Base-by-base conservation (phyloP, 2,113 vertebrate species). In the Rutilus rutilus region DNA sequence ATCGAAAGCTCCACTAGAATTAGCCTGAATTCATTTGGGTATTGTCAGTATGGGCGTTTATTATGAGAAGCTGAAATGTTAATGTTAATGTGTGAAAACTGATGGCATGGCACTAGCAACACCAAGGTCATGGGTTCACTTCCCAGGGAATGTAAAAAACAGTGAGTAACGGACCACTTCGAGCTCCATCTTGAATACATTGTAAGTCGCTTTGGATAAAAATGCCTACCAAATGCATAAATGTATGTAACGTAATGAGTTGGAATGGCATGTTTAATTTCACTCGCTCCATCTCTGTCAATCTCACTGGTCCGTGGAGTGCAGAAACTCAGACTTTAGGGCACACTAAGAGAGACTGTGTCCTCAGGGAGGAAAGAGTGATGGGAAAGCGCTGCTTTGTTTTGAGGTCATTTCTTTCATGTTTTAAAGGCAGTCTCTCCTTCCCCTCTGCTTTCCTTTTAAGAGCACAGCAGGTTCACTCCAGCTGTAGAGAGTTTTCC, bases 401-500 rank as follows among this genome's bases (percentile, higher is more conserved):
- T 88, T 88, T 88, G 69, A 88, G 78, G 87, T 85, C 83, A 88
- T 74, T 87, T 82, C 77, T 87, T 87, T 87, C 69, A 85, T 76
- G 77, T 82, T 85, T 85, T 60, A 75, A 82, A 85, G 62, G 60
- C 87, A 85, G 78, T 60, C 6, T 85, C 71, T 81, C 71, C 73
- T 80, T 81, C 83, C 83, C 36, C 83, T n/a, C 36, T 23, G 59
- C 83, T 65, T 81, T 74, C 33, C 83, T 42, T 77, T 65, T 52
- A 33, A 79, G 65, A 86, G 47, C 64, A 78, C 50, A 57, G 84
- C 62, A 73, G 79, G 85, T 33, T 73, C 30, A 73, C 62, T 36
- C 27, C 80, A 71, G 80, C 80, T 82, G 47, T 71, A 54, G 64
- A 82, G 11, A 71, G 19, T 36, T 54, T 71, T 21, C 80, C 47